Conservation (phyloP, 1,140 invertebrate species). For the Anagrus nilaparvatae region DNA sequence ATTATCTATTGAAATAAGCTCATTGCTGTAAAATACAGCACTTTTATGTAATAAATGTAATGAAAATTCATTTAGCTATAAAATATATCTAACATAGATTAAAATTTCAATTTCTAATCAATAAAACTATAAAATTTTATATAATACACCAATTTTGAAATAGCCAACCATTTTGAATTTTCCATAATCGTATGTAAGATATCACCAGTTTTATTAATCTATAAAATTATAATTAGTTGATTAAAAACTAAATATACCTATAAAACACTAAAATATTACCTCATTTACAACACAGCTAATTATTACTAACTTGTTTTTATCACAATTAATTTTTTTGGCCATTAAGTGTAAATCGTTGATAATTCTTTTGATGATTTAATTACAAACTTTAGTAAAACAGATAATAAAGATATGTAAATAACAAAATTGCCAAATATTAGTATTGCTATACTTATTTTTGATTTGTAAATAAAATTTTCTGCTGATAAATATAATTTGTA, state of each 20-base stretch:
- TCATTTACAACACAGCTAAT: background rate
- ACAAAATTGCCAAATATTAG: constrained; percentile 6
- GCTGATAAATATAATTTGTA: background rate
- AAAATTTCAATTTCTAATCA: background rate
- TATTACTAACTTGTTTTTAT: background rate
- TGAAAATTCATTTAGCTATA: constrained; percentile 1
- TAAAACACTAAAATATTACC: background rate
- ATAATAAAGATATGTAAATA: background rate
- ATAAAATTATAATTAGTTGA: background rate
- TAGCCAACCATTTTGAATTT: background rate
- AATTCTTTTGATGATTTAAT: background rate
- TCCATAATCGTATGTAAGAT: constrained; percentile 5
- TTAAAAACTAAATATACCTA: background rate
- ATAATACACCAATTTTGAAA: constrained; percentile 1
- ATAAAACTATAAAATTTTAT: background rate
- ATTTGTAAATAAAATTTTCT: background rate
- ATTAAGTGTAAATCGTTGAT: background rate
- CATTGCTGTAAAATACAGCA: constrained; percentile 1
- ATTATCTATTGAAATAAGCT: background rate
- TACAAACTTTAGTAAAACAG: constrained; percentile 1
- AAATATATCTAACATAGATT: background rate
- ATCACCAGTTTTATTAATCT: constrained; percentile 7
- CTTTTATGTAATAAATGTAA: constrained; percentile 1
- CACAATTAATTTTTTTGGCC: background rate
- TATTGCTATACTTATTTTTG: constrained; percentile 5